phyloP scores from a whole-genome alignment of 1,140 invertebrate species.

The Plutomurus gul region DNA sequence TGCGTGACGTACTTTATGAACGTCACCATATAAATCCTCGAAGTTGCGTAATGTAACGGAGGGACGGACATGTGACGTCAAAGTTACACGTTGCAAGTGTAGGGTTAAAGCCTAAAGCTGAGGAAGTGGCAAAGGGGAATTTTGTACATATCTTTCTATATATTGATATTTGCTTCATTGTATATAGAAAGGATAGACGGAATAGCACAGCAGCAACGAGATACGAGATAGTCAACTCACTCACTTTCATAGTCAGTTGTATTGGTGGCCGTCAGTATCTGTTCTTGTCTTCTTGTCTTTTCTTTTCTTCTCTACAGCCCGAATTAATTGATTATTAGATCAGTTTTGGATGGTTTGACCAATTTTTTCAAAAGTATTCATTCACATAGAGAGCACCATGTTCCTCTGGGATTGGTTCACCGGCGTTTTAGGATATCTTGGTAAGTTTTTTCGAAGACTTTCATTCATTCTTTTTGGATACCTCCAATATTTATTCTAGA shows the following conservation, averaged over 20 bases:
- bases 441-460: conserved; percentile 65
- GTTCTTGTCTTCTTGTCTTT: conserved; percentile 21
- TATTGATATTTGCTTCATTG: background rate
- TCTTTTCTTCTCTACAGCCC: conserved; percentile 19
- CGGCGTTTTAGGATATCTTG: conserved; percentile 91
- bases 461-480: background rate
- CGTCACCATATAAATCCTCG: background rate
- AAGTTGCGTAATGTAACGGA: conserved; percentile 26
- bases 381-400: conserved; percentile 64
- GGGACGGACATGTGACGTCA: conserved; percentile 34
- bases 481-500: background rate
- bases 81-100: conserved; percentile 37
- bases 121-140: background rate
- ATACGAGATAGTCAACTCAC: background rate
- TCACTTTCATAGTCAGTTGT: background rate
- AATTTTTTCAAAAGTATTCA: background rate
- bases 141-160: background rate
- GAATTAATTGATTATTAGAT: conserved; percentile 16
- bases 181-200: background rate
- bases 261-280: background rate
- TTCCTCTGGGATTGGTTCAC: conserved; percentile 98
- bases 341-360: conserved; percentile 25
- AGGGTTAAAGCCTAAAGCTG: background rate
- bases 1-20: background rate
- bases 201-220: background rate